Base-by-base conservation (phyloP, 2,797 vertebrate genomes). In the Pitangus sulphuratus region DNA sequence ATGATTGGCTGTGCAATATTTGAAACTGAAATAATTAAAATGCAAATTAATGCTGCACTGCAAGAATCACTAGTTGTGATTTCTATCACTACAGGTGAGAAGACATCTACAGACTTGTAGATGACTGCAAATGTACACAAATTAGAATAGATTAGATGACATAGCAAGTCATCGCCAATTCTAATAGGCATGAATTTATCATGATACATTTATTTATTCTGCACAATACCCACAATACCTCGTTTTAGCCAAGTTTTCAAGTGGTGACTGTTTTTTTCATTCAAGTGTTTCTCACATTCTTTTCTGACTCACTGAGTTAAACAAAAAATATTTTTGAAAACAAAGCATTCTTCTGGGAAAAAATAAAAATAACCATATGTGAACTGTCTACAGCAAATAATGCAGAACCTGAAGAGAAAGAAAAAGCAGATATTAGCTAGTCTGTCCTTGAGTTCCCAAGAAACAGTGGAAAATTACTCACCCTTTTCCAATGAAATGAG, bases 51-150 rank as follows among this genome's bases (percentile, higher is more conserved):
- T 90, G 72, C 76, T 62, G 24, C 26, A 53, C 31, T 90, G 51
- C 77, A 88, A 91, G 72, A 88, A 93, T 81, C 85, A 19, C 83
- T 90, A 56, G 31, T 42, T 76, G 79, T 90, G 87, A 95, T 94
- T 91, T 93, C 45, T 90, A 95, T 88, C 89, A 88, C 47, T 62
- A 80, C 87, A 96, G 87, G 84, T 92, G 80, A 94, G 79, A 91
- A 95, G 62, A 94, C 39, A 84, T 79, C 69, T 51, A 51, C 79
- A 94, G 79, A 87, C 82, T 92, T 94, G 82, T 24, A 89, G 37
- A 44, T 13, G 72, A 83, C 82, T 94, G 54, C 53, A 95, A 91
- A 94, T 39, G 37, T 45, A 81, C 51, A 96, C 22, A 84, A 81
- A 87, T 80, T 92, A 91, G 56, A 92, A 81, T 19, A 94, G 53